Evolutionary conservation across 1,140 invertebrate species (phyloP).

Genomic region (Triops cancriformis): DNA sequence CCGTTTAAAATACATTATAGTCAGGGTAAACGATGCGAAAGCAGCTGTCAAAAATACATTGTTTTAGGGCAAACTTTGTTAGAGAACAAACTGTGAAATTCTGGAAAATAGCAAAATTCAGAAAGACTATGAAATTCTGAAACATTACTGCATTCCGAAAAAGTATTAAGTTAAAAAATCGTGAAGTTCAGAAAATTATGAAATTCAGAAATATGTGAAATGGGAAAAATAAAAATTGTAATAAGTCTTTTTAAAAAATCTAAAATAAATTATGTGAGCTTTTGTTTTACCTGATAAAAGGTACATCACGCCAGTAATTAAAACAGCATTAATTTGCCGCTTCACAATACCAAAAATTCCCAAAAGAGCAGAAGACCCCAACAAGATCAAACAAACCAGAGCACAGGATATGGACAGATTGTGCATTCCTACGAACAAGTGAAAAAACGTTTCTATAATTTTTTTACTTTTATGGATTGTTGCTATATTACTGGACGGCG

Average conservation of each 20-base stretch:
- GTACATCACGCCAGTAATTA: constrained; percentile 87
- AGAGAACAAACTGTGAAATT: neutral
- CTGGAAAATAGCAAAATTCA: too few relatives aligned
- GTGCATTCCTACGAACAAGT: constrained; percentile 53
- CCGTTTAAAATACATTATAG: constrained; percentile 81
- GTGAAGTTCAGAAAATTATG: too few relatives aligned
- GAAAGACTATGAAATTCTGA: too few relatives aligned
- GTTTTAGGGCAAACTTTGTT: too few relatives aligned
- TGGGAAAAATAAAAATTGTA: too few relatives aligned
- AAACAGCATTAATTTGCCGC: constrained; percentile 77
- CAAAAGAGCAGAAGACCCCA: constrained; percentile 69
- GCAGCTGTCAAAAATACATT: constrained; percentile 65
- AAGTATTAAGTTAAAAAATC: too few relatives aligned
- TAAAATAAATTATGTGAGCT: constrained; percentile 3
- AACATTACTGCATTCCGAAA: too few relatives aligned
- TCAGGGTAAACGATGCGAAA: constrained; percentile 77
- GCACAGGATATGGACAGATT: constrained; percentile 86
- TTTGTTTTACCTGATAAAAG: constrained; percentile 62
- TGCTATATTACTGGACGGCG: constrained; percentile 22
- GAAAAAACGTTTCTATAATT: neutral
- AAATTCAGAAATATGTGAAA: too few relatives aligned
- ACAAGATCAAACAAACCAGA: constrained; percentile 74
- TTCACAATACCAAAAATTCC: constrained; percentile 74
- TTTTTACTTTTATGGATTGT: neutral
- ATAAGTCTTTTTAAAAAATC: too few relatives aligned